phyloP scores from a whole-genome alignment of 2,797 vertebrate genomes.

The Cryptoblepharus egeriae region DNA sequence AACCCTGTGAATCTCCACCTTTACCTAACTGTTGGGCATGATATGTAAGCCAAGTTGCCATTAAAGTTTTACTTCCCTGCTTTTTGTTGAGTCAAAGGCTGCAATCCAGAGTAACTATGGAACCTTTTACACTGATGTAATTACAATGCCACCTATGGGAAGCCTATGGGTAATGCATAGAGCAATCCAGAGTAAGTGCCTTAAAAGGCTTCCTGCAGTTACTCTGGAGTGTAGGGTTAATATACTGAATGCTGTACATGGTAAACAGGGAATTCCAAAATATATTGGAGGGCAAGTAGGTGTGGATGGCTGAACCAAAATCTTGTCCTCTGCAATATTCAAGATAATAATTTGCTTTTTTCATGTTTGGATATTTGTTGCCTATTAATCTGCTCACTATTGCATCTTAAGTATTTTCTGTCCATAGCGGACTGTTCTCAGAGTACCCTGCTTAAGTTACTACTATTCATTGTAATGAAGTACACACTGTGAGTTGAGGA shows the following conservation, averaged over 20 bases:
- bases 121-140: too few relatives aligned
- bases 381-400: neutral
- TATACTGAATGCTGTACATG: neutral
- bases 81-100: neutral
- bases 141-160: too few relatives aligned
- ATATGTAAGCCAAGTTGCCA: neutral
- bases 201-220: too few relatives aligned
- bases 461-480: neutral
- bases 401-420: neutral
- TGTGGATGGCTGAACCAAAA: neutral
- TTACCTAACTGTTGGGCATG: neutral
- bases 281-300: neutral
- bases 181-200: too few relatives aligned
- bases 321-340: neutral
- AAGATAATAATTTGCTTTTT: neutral
- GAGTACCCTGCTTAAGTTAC: neutral
- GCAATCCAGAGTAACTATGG: too few relatives aligned
- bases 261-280: neutral
- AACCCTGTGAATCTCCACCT: constrained; percentile 11
- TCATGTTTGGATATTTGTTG: neutral
- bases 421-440: neutral
- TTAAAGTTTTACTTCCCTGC: neutral
- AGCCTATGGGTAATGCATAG: too few relatives aligned
- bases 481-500: neutral
- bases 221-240: too few relatives aligned